Evolutionary conservation across 2,113 vertebrate species (phyloP).

Genomic region (Xyrauchen texanus): DNA sequence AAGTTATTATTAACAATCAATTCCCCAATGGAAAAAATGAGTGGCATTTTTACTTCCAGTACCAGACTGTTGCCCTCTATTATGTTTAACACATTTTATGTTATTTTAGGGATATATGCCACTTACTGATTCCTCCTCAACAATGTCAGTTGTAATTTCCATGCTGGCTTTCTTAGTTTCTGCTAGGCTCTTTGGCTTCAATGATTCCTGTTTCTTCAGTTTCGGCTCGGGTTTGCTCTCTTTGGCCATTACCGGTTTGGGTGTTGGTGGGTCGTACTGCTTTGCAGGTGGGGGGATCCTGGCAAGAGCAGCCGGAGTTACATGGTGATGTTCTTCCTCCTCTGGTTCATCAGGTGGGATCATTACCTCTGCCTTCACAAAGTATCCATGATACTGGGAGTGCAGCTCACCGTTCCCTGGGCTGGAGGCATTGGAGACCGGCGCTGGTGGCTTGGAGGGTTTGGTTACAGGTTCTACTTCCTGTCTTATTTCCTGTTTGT

Average conservation of each 20-base stretch:
- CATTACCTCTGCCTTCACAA: conserved; percentile 79
- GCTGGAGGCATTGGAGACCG: conserved; percentile 61
- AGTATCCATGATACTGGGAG: conserved; percentile 90
- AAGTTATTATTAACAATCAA: too few relatives aligned
- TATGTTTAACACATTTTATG: too few relatives aligned
- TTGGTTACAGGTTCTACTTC: conserved; percentile 48
- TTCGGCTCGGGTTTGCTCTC: conserved; percentile 84
- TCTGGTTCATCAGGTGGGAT: conserved; percentile 64
- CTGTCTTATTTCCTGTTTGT: conserved; percentile 61
- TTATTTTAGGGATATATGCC: background rate
- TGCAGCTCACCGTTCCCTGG: conserved; percentile 90
- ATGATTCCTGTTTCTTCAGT: conserved; percentile 81
- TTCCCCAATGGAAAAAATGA: too few relatives aligned
- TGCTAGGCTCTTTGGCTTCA: conserved; percentile 88
- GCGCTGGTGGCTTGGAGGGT: conserved; percentile 71
- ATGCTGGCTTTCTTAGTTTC: conserved; percentile 82
- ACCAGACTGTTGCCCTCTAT: too few relatives aligned
- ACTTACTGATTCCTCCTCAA: conserved; percentile 72
- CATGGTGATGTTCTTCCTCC: conserved; percentile 59
- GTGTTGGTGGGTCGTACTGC: conserved; percentile 63
- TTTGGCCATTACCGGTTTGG: conserved; percentile 78
- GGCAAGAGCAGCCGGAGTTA: conserved; percentile 49
- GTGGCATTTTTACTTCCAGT: too few relatives aligned
- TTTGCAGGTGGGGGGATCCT: conserved; percentile 60
- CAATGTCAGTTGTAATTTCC: conserved; percentile 72